Evolutionary conservation across 2,888 invertebrate genomes (phyloP).

Genomic region (Drosophila villosipedis): DNA sequence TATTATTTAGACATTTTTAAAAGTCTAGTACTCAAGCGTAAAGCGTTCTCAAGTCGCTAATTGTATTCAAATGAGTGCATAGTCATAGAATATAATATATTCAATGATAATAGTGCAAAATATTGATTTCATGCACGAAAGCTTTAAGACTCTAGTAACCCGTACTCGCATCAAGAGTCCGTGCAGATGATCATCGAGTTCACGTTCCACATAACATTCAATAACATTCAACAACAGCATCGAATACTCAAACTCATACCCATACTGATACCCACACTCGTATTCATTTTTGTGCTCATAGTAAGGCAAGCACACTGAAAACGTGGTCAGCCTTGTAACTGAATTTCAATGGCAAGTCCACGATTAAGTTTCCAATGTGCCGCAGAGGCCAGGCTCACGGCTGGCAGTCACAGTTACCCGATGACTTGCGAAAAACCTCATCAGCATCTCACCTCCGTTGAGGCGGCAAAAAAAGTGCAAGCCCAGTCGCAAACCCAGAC

Average conservation of each 20-base stretch:
- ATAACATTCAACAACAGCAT: conserved; percentile 45
- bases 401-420: conserved; percentile 72
- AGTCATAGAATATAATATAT: conserved; percentile 6
- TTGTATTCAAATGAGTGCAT: conserved; percentile 21
- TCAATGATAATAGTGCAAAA: conserved; percentile 18
- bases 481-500: conserved; percentile 56
- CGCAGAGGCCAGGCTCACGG: conserved; percentile 69
- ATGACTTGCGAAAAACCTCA: conserved; percentile 83
- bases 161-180: conserved; percentile 7
- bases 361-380: conserved; percentile 74
- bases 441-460: conserved; percentile 55
- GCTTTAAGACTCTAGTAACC: conserved; percentile 27
- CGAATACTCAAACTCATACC: conserved; percentile 15
- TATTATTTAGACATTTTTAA: neutral
- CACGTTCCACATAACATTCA: conserved; percentile 64
- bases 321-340: conserved; percentile 79
- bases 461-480: conserved; percentile 66
- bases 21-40: neutral
- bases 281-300: conserved; percentile 35
- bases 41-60: conserved; percentile 15
- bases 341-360: conserved; percentile 83
- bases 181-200: conserved; percentile 48
- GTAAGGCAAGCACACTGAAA: conserved; percentile 55
- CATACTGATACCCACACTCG: conserved; percentile 15
- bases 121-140: conserved; percentile 75